These are phyloP conservation scores for Aplocera efformata DNA, from an alignment of 2,888 invertebrate species.

Conservation along the genomic window DNA sequence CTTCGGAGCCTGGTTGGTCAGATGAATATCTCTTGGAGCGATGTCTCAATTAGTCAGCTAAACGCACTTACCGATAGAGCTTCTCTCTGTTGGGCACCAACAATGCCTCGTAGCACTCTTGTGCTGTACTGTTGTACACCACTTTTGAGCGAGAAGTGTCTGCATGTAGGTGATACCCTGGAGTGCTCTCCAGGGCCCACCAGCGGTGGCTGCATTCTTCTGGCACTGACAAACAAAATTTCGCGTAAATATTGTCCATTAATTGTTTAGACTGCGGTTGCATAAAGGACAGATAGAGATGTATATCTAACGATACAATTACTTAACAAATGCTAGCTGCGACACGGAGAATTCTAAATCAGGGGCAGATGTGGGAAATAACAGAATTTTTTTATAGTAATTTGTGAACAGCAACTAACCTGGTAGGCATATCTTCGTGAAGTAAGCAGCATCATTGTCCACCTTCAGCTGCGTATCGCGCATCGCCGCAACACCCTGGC, in stretches of 20 bases:
- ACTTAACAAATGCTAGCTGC: no score
- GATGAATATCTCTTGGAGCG: no score
- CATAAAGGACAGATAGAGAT: no score
- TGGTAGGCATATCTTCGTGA: conserved; percentile 82
- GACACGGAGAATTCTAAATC: no score
- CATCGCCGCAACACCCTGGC: conserved; percentile 61
- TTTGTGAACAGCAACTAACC: conserved; percentile 59
- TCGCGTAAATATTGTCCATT: neutral
- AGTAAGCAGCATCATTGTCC: conserved; percentile 82
- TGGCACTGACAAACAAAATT: conserved; percentile 41
- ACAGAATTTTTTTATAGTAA: no score
- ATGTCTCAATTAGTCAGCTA: no score
- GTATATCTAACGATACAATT: no score
- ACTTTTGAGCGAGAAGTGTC: conserved; percentile 81
- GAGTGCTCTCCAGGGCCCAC: conserved; percentile 89
- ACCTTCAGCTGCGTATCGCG: conserved; percentile 46
- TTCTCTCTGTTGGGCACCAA: conserved; percentile 44
- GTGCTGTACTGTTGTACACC: conserved; percentile 81
- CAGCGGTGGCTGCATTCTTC: conserved; percentile 79
- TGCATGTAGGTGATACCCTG: conserved; percentile 87
- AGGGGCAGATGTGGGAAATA: no score
- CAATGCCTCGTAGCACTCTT: conserved; percentile 82
- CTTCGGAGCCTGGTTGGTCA: no score
- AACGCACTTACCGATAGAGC: conserved; percentile 44
- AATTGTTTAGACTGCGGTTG: no score